phyloP scores from a whole-genome alignment of 2,888 invertebrate species.

The Cephus sareptanus region DNA sequence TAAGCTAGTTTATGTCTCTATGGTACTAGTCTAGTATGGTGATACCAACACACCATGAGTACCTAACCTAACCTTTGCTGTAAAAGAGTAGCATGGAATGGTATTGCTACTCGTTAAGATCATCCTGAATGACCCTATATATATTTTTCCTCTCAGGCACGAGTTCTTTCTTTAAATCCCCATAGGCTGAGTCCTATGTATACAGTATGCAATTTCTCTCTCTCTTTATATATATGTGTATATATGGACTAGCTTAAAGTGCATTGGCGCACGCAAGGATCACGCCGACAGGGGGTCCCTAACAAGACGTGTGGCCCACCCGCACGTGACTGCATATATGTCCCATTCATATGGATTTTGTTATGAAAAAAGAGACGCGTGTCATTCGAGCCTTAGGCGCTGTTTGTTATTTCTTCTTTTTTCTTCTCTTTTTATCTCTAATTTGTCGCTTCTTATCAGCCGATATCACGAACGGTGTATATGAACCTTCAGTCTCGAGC shows the following conservation, averaged over 20 bases:
- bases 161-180: slow-evolving; percentile 10
- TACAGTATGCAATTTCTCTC: too few species aligned
- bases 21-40: too few species aligned
- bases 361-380: slow-evolving; percentile 13
- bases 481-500: too few species aligned
- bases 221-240: too few species aligned
- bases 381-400: neutral
- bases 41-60: too few species aligned
- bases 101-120: slow-evolving; percentile 18
- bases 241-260: too few species aligned
- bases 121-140: slow-evolving; percentile 1
- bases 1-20: too few species aligned
- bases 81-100: too few species aligned
- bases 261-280: neutral
- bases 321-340: slow-evolving; percentile 41
- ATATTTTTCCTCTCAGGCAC: neutral
- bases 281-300: slow-evolving; percentile 28
- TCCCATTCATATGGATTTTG: slow-evolving; percentile 17
- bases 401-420: neutral
- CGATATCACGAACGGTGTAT: too few species aligned
- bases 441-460: neutral
- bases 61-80: too few species aligned
- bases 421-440: too few species aligned
- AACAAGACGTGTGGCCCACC: slow-evolving; percentile 38
- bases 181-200: too few species aligned